Evolutionary conservation across 1,140 invertebrate genomes (phyloP), one percentile per base, ranked within the genome.

Genomic region (Cydia pomonella): DNA sequence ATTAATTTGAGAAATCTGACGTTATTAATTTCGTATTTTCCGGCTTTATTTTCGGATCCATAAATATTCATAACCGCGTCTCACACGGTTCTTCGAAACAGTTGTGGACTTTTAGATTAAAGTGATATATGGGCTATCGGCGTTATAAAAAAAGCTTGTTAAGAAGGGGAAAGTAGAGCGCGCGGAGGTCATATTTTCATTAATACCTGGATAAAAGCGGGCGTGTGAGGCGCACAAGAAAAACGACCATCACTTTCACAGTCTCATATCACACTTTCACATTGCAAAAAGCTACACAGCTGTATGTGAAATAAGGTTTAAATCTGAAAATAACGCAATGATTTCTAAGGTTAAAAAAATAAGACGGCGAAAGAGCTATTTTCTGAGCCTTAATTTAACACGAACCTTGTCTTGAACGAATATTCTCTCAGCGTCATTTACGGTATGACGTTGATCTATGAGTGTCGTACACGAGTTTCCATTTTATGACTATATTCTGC

Each of bases 361-460:
- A 16, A 16, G 13, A 47, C n/a, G 16, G 29, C 6, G 64, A 69
- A 38, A 41, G 29, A 38, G 13, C 12, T 16, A 33, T 66, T 33
- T 66, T 29, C 63, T 16, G 21, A 25, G 21, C 27, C 27, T 29
- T 66, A 33, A 66, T 66, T 66, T 66, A 66, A 66, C 29, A 29
- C 16, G 27, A 33, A 18, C 3, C 63, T 29, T 29, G 63, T 66
- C 23, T 63, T n/a, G n/a, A n/a, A n/a, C n/a, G n/a, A n/a, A 27
- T 63, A 63, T 63, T 63, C 62, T 23, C 62, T 4, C 18, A 63
- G 59, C 59, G 59, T 25, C 23, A 63, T 69, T 41, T 41, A 9
- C 7, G n/a, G 29, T 29, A 69, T 69, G 64, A 69, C 29, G 29
- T 33, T 69, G 64, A 69, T 38, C 29, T 69, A 66, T 33, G 64